phyloP scores from a whole-genome alignment of 2,888 invertebrate genomes.

The Drosophila tanythrix region DNA sequence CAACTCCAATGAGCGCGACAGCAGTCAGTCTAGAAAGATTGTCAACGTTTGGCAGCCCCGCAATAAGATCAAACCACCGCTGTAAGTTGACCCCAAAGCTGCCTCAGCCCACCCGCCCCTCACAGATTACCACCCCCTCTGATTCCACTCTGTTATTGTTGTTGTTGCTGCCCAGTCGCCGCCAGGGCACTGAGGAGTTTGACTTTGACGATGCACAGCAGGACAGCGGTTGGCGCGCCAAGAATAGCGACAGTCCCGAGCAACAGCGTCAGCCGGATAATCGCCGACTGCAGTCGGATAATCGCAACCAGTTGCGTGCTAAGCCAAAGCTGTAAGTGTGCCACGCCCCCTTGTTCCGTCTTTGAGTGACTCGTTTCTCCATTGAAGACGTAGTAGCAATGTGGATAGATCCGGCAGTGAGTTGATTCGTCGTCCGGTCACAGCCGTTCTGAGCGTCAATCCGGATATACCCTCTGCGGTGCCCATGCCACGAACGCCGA shows the following conservation, averaged over 20 bases:
- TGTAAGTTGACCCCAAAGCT: conserved; percentile 58
- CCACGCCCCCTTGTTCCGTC: not conserved
- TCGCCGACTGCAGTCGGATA: conserved; percentile 47
- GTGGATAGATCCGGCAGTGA: conserved; percentile 73
- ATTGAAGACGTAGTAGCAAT: conserved; percentile 60
- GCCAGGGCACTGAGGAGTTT: conserved; percentile 78
- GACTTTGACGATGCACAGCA: conserved; percentile 67
- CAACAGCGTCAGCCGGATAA: conserved; percentile 42
- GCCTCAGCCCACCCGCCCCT: not conserved
- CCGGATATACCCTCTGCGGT: conserved; percentile 77
- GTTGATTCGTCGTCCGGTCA: conserved; percentile 71
- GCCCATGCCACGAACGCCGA: conserved; percentile 80
- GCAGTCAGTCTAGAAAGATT: conserved; percentile 74
- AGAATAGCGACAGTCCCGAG: conserved; percentile 61
- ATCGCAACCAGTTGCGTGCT: conserved; percentile 56
- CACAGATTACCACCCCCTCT: not conserved
- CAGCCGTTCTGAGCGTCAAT: conserved; percentile 72
- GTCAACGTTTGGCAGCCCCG: conserved; percentile 68
- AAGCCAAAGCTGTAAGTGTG: conserved; percentile 75
- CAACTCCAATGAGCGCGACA: conserved; percentile 79
- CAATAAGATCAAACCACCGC: conserved; percentile 61
- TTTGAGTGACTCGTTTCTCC: conserved; percentile 25
- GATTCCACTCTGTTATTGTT: conserved; percentile 16
- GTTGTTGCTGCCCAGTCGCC: conserved; percentile 53
- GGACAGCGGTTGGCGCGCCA: conserved; percentile 64